These are phyloP conservation scores for Nomada flava DNA, from an alignment of 2,888 invertebrate genomes.

Conservation along the genomic window DNA sequence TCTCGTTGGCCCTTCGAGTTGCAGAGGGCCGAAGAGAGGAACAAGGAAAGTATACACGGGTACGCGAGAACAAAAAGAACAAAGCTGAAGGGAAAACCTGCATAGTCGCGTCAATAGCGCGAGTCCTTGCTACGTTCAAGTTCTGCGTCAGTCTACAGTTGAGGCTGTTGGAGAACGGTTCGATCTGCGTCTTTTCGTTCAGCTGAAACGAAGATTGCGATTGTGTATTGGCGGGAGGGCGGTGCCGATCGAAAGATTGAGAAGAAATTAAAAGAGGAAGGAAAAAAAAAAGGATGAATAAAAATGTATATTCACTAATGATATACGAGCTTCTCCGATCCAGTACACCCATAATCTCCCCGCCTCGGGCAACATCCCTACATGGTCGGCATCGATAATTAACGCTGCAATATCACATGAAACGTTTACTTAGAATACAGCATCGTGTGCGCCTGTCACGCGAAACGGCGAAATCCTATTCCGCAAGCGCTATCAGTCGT, in stretches of 20 bases:
- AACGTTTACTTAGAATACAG: conserved; percentile 35
- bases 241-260: no score
- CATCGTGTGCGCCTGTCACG: background rate
- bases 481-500: background rate
- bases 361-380: conserved; percentile 70
- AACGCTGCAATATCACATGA: conserved; percentile 67
- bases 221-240: background rate
- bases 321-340: conserved; percentile 78
- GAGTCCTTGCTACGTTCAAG: conserved; percentile 45
- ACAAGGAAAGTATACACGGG: background rate
- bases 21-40: no score
- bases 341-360: conserved; percentile 78
- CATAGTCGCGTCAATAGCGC: conserved; percentile 63
- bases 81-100: conserved; percentile 54
- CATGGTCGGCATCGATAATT: conserved; percentile 76
- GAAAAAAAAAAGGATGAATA: background rate
- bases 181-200: conserved; percentile 71
- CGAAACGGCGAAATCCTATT: background rate
- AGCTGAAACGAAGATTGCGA: conserved; percentile 64
- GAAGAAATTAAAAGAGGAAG: background rate
- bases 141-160: conserved; percentile 62
- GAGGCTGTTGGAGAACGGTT: conserved; percentile 71
- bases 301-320: conserved; percentile 66
- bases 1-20: no score
- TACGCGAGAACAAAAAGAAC: background rate